Base-by-base conservation (phyloP, 2,888 invertebrate genomes). In the Brachyptera risi region DNA sequence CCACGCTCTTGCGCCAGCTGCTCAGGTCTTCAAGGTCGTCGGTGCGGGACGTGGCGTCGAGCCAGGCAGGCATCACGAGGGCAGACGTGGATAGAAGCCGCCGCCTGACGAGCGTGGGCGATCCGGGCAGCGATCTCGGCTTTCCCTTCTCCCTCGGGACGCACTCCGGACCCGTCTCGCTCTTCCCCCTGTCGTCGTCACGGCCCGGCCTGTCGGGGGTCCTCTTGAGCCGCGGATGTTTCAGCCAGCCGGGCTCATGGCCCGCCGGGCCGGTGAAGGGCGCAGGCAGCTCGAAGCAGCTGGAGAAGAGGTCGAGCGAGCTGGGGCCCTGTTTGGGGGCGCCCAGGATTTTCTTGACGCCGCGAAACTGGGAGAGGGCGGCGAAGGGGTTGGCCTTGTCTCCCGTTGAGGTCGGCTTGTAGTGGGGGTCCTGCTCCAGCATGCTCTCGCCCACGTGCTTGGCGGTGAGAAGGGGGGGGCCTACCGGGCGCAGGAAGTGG, bases 361-460 rank as follows among this genome's bases (percentile, higher is more conserved):
- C 91, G 65, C 88, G 83, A 74, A 88, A 85, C 68, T 88, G 84
- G 68, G 85, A 85, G 54, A 92, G 79, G 7, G 88, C 81, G 61
- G 87, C 83, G 71, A 89, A 89, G 1, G 89, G 88, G 75, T 89
- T 89, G 50, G 82, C 80, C 65, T 80, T 82, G 59, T 74, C 73
- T 63, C 74, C 75, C n/a, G n/a, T n/a, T 11, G 73, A 40, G 68
- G 82, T 79, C 1, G 86, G 89, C 70, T 86, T 86, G 73, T 92
- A 90, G 75, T 90, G 88, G 59, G 88, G 83, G 78, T 92, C 92
- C 68, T 89, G 85, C 67, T 88, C 82, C 73, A 92, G 87, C 87
- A 94, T 94, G 64, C 89, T 87, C 76, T 91, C 90, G 56, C 90
- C 92, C 7, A 92, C 85, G 68, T 86, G 71, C 63, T 75, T 84